phyloP scores from a whole-genome alignment of 2,113 vertebrate species.

The Onychostoma macrolepis region DNA sequence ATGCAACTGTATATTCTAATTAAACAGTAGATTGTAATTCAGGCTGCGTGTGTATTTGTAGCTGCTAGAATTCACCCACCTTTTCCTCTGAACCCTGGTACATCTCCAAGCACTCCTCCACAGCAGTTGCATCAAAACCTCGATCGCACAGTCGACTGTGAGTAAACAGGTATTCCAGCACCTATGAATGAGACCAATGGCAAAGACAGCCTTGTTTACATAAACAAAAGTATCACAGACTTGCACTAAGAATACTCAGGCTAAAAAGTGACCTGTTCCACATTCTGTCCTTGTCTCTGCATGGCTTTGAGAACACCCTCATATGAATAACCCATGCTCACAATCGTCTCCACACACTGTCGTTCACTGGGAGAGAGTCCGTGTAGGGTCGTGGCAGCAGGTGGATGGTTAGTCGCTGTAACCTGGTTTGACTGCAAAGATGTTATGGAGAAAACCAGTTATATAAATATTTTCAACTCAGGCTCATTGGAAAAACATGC shows the following conservation, averaged over 20 bases:
- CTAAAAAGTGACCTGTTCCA: conserved; percentile 87
- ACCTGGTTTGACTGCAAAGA: conserved; percentile 56
- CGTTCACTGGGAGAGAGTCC: conserved; percentile 85
- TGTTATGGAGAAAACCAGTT: neutral
- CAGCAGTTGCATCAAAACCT: conserved; percentile 90
- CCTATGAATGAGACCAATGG: conserved; percentile 68
- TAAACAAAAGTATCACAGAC: neutral
- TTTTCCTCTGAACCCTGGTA: conserved; percentile 95
- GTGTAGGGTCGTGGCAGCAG: conserved; percentile 71
- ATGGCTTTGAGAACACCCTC: conserved; percentile 92
- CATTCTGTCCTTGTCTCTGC: conserved; percentile 94
- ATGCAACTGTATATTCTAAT: neutral
- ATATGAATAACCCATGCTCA: conserved; percentile 93
- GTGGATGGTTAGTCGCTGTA: conserved; percentile 37
- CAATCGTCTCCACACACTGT: conserved; percentile 89
- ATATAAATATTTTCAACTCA: neutral
- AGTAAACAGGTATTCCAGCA: conserved; percentile 93
- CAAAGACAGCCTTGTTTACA: neutral
- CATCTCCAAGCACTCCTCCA: conserved; percentile 97
- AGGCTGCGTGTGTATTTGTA: neutral
- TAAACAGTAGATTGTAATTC: neutral
- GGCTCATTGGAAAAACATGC: neutral
- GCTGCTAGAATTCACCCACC: conserved; percentile 72
- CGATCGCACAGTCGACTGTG: conserved; percentile 93
- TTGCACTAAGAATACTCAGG: neutral